Percentiles rank a stretch among this genome's conserved stretches.
These are phyloP conservation scores for Hormiphora californensis DNA, from an alignment of 37 sponge, comb jelly and placozoan species.

Conservation along the genomic window DNA sequence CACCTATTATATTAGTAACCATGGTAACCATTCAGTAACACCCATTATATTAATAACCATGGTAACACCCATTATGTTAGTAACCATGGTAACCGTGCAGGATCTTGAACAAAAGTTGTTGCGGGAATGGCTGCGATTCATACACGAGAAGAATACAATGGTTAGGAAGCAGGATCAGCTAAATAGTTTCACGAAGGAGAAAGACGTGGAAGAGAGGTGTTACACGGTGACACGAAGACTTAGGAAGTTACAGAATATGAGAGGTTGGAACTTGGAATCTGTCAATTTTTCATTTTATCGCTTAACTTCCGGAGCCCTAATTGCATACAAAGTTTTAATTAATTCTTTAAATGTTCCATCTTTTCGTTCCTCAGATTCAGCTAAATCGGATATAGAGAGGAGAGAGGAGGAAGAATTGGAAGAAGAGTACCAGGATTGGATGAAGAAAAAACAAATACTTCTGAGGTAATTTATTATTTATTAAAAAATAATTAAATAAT, in stretches of 20 bases:
- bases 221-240: neutral
- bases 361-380: neutral
- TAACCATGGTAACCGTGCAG: no score
- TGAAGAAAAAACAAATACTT: neutral
- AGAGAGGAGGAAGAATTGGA: conserved; percentile 10
- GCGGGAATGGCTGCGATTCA: neutral
- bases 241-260: conserved; percentile 33
- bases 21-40: no score
- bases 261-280: neutral
- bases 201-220: conserved; percentile 41
- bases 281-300: neutral
- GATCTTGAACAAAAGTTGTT: conserved; percentile 16
- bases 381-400: neutral
- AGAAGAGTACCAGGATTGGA: conserved; percentile 14
- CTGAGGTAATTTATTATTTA: neutral
- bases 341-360: neutral
- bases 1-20: no score
- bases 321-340: neutral
- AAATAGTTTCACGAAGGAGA: conserved; percentile 12
- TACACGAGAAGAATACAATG: conserved; percentile 33
- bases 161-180: conserved; percentile 36
- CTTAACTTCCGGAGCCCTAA: no score
- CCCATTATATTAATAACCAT: no score
- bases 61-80: no score
- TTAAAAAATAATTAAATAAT: neutral